phyloP scores from a whole-genome alignment of 2,113 vertebrate species.

The Pseudolaguvia tuberculata region DNA sequence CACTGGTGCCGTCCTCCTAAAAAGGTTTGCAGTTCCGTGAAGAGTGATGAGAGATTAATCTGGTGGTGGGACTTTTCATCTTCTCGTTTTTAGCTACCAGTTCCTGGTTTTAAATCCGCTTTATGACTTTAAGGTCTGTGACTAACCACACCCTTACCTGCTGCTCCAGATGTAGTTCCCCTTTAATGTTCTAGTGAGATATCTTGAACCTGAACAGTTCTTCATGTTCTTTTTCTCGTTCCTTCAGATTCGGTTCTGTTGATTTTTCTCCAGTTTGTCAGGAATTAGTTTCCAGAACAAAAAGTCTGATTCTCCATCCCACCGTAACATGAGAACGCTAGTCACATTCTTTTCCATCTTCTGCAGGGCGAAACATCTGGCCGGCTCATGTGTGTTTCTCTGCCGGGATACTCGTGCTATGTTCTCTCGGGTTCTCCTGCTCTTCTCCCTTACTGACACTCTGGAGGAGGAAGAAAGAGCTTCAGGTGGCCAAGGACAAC shows the following conservation, averaged over 20 bases:
- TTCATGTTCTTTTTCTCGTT: background rate
- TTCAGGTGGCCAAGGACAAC: conserved; percentile 80
- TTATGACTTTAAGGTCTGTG: background rate
- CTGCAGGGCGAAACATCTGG: conserved; percentile 78
- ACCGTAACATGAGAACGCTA: background rate
- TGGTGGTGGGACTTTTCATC: background rate
- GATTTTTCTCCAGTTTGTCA: no score
- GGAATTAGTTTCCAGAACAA: no score
- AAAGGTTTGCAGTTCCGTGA: conserved; percentile 68
- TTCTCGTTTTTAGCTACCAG: no score
- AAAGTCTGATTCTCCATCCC: background rate
- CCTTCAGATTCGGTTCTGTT: no score
- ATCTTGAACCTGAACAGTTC: background rate
- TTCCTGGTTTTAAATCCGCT: background rate
- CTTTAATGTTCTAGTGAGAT: background rate
- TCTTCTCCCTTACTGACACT: conserved; percentile 81
- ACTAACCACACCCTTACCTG: background rate
- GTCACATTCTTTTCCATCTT: background rate
- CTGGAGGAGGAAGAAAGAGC: conserved; percentile 85
- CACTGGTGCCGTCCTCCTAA: conserved; percentile 76
- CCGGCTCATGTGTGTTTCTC: conserved; percentile 76
- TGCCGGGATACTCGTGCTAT: conserved; percentile 72
- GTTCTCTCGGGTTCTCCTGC: conserved; percentile 82
- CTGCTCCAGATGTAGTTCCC: background rate
- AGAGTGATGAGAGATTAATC: background rate